Conservation (phyloP, 2,797 vertebrate genomes). For the Arnoldichthys spilopterus region DNA sequence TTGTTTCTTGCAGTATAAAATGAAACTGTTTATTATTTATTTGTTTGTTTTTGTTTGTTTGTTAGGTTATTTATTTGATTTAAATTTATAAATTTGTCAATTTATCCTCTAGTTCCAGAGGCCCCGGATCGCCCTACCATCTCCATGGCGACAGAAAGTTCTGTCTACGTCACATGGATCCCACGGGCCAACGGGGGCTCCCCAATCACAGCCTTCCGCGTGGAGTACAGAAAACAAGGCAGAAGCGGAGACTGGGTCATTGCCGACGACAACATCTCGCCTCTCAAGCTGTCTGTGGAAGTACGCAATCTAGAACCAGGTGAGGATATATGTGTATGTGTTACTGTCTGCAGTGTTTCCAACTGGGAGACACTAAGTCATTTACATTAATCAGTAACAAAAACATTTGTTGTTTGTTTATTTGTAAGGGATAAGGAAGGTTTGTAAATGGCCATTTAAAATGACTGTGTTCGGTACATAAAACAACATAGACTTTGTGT, state of each 20-base stretch:
- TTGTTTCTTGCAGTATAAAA: too few species aligned
- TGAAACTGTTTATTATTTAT: neutral
- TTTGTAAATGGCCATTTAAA: too few species aligned
- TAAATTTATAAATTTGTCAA: too few species aligned
- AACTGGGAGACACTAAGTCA: too few species aligned
- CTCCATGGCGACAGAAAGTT: conserved; percentile 90
- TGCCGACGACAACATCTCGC: conserved; percentile 92
- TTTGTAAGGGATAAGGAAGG: too few species aligned
- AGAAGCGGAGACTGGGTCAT: conserved; percentile 85
- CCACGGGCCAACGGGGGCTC: conserved; percentile 96
- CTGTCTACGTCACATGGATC: conserved; percentile 95
- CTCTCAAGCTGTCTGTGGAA: conserved; percentile 95
- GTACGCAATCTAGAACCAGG: conserved; percentile 92
- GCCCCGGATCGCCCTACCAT: conserved; percentile 93
- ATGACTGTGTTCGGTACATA: too few species aligned
- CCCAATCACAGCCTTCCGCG: conserved; percentile 94
- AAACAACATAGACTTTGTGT: too few species aligned
- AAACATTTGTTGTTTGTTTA: too few species aligned
- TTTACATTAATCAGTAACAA: too few species aligned
- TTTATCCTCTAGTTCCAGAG: conserved; percentile 81
- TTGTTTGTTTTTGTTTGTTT: too few species aligned
- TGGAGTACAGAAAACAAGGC: conserved; percentile 87
- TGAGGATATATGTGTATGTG: conserved; percentile 61
- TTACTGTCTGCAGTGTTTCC: too few species aligned
- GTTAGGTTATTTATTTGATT: too few species aligned